Evolutionary conservation across 2,113 vertebrate species (phyloP).

Genomic region (Thamnaconus septentrionalis): DNA sequence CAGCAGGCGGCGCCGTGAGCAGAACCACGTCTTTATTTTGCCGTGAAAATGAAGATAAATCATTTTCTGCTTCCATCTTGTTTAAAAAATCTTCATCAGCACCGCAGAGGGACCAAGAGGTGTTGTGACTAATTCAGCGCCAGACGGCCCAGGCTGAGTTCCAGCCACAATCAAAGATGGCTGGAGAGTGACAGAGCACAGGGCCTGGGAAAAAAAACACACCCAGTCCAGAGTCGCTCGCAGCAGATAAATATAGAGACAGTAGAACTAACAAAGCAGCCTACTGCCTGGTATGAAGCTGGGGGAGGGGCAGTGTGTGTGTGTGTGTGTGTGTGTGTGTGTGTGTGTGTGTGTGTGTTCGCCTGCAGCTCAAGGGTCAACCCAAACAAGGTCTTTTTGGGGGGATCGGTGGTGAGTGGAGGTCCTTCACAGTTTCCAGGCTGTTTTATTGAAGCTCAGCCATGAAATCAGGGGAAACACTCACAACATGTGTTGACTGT

Average conservation of each 20-base stretch:
- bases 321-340: slow-evolving; percentile 23
- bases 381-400: slow-evolving; percentile 43
- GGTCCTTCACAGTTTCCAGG: too few relatives aligned
- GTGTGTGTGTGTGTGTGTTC: slow-evolving; percentile 33
- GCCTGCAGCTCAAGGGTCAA: slow-evolving; percentile 54
- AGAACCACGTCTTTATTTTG: too few relatives aligned
- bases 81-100: slow-evolving; percentile 41
- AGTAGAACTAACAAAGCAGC: slow-evolving; percentile 34
- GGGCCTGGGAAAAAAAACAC: slow-evolving; percentile 4
- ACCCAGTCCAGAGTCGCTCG: slow-evolving; percentile 38
- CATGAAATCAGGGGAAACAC: too few relatives aligned
- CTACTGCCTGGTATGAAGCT: slow-evolving; percentile 42
- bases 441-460: too few relatives aligned
- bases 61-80: slow-evolving; percentile 28
- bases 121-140: slow-evolving; percentile 50
- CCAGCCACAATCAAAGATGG: slow-evolving; percentile 21
- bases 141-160: slow-evolving; percentile 30
- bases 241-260: slow-evolving; percentile 60
- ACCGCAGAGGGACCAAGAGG: slow-evolving; percentile 26
- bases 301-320: slow-evolving; percentile 14
- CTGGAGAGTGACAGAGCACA: slow-evolving; percentile 12
- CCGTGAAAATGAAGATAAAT: slow-evolving; percentile 12
- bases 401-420: too few relatives aligned
- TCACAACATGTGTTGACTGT: too few relatives aligned
- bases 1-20: slow-evolving; percentile 6